A percentile compares a stretch with the other conserved stretches of the same genome.
Conservation (phyloP, 1,140 invertebrate genomes). For the Drosophila repletoides region DNA sequence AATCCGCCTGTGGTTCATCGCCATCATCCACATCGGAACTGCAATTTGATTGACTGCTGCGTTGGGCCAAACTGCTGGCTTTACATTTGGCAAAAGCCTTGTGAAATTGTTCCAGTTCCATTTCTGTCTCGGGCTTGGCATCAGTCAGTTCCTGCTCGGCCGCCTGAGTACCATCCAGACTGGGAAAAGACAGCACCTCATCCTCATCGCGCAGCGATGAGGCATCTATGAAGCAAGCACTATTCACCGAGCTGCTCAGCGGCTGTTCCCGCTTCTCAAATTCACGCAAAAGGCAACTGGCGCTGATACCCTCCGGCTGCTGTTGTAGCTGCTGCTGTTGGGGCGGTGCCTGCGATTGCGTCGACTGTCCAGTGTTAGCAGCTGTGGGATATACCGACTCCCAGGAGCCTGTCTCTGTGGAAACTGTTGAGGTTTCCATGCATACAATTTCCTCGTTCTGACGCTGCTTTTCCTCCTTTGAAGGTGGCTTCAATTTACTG, state of each 20-base stretch:
- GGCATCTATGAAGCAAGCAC: slow-evolving; percentile 88
- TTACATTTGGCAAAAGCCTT: slow-evolving; percentile 79
- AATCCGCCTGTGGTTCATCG: slow-evolving; percentile 43
- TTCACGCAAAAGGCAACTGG: slow-evolving; percentile 69
- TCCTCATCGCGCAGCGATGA: slow-evolving; percentile 88
- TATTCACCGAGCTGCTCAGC: slow-evolving; percentile 62
- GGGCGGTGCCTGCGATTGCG: background rate
- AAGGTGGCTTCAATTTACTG: slow-evolving; percentile 70
- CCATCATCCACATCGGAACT: slow-evolving; percentile 42
- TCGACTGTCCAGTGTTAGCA: background rate
- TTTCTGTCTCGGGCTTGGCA: slow-evolving; percentile 9
- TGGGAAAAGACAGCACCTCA: slow-evolving; percentile 70
- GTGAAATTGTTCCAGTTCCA: slow-evolving; percentile 75
- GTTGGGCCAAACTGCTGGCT: background rate
- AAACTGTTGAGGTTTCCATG: slow-evolving; percentile 85
- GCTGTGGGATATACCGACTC: slow-evolving; percentile 84
- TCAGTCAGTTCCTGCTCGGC: background rate
- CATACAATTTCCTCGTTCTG: slow-evolving; percentile 87
- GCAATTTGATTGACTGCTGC: slow-evolving; percentile 33
- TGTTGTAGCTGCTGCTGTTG: slow-evolving; percentile 7
- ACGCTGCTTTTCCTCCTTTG: slow-evolving; percentile 88
- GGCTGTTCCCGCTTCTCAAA: slow-evolving; percentile 67
- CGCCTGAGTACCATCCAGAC: slow-evolving; percentile 50
- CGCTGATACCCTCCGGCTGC: slow-evolving; percentile 51
- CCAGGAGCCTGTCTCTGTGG: slow-evolving; percentile 85